phyloP scores from a whole-genome alignment of 2,797 vertebrate genomes.

The Karalla daura region DNA sequence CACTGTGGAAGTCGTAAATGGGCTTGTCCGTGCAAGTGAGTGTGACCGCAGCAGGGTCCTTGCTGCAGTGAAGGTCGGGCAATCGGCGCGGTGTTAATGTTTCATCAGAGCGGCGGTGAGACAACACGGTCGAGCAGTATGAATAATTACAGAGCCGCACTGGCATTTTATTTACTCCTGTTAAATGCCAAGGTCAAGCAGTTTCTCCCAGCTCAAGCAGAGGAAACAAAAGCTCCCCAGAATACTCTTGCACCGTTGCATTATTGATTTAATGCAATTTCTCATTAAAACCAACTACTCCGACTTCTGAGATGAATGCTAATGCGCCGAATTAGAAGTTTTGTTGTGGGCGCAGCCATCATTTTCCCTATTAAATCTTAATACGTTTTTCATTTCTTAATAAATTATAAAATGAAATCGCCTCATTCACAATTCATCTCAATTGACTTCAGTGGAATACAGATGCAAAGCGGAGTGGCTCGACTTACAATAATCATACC shows the following conservation, averaged over 20 bases:
- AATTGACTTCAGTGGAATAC: conserved; percentile 26
- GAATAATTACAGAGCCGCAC: conserved; percentile 50
- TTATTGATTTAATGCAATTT: conserved; percentile 52
- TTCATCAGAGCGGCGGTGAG: conserved; percentile 9
- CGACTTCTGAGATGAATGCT: conserved; percentile 41
- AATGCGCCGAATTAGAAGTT: conserved; percentile 16
- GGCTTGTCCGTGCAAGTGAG: conserved; percentile 11
- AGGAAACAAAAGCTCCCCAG: conserved; percentile 43
- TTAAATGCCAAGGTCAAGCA: conserved; percentile 67
- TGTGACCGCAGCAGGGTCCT: background rate
- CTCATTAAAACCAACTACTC: conserved; percentile 39
- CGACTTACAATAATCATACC: conserved; percentile 70
- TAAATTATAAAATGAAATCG: conserved; percentile 27
- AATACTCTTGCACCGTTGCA: conserved; percentile 45
- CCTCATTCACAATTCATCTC: conserved; percentile 37
- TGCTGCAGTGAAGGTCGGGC: conserved; percentile 11
- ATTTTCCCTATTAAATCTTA: conserved; percentile 41
- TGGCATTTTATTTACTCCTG: conserved; percentile 58
- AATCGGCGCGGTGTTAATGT: conserved; percentile 18
- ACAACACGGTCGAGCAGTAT: conserved; percentile 22
- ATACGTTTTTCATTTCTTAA: conserved; percentile 35
- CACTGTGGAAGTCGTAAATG: background rate
- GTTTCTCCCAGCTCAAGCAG: conserved; percentile 26
- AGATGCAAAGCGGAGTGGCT: conserved; percentile 50
- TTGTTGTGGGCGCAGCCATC: conserved; percentile 40